Evolutionary conservation across 2,888 invertebrate species (phyloP).

Genomic region (Chrysomela aeneicollis): DNA sequence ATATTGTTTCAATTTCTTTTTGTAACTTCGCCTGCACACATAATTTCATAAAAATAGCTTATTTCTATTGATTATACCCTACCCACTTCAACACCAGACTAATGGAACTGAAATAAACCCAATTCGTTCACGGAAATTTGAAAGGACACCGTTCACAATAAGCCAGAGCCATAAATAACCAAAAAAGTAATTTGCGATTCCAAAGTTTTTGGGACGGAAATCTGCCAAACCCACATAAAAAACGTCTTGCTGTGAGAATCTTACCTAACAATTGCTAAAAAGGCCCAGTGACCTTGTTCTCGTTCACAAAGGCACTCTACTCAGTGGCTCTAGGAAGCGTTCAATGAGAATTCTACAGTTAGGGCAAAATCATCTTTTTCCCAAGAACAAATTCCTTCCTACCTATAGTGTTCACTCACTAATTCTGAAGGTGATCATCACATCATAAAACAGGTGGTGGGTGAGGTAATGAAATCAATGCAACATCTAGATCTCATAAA

Average conservation of each 20-base stretch:
- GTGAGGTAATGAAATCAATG: constrained; percentile 57
- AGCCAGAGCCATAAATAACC: neutral
- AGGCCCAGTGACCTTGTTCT: neutral
- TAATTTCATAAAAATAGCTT: too few species aligned
- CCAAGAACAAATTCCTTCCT: constrained; percentile 6
- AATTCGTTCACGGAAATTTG: too few species aligned
- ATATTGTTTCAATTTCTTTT: too few species aligned
- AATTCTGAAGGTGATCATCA: too few species aligned
- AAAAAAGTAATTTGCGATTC: neutral
- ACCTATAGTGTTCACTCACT: too few species aligned
- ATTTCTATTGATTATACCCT: too few species aligned
- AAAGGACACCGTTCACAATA: too few species aligned
- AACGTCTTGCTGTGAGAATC: neutral
- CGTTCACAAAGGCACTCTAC: neutral
- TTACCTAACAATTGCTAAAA: neutral
- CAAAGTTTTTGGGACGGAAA: neutral
- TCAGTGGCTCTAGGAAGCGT: neutral
- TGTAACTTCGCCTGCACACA: too few species aligned
- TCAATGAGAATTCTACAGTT: too few species aligned
- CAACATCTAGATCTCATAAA: constrained; percentile 59
- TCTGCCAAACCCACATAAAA: neutral
- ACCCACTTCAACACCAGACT: too few species aligned
- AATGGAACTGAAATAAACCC: too few species aligned
- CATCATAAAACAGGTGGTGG: constrained; percentile 51
- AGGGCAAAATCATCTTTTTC: neutral